These are phyloP conservation scores for Burhinus oedicnemus DNA, from an alignment of 2,113 vertebrate species.

Conservation along the genomic window DNA sequence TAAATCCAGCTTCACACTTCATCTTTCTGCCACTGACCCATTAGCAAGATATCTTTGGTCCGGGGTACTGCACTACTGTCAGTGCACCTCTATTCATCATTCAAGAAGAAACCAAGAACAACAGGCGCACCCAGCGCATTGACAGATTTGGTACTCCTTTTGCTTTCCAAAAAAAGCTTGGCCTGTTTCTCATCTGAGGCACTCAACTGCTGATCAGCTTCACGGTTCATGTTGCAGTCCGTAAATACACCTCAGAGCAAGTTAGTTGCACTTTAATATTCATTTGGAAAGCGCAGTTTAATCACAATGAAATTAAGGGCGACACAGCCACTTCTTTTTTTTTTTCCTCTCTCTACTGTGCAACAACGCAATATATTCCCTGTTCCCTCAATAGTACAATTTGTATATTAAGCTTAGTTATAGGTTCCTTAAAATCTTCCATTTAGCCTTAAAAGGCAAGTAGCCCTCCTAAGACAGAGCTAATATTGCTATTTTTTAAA, in stretches of 20 bases:
- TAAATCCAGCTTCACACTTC: conserved; percentile 23
- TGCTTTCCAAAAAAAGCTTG: neutral
- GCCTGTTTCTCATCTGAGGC: conserved; percentile 13
- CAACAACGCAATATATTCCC: neutral
- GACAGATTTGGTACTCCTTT: neutral
- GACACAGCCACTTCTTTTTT: neutral
- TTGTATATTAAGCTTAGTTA: neutral
- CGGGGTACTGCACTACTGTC: neutral
- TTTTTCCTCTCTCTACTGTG: neutral
- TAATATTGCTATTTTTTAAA: neutral
- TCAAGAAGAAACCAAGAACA: neutral
- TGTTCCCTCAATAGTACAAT: neutral
- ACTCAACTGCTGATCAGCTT: neutral
- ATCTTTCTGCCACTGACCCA: conserved; percentile 29
- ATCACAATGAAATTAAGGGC: neutral
- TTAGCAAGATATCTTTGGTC: conserved; percentile 29
- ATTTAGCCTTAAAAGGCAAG: neutral
- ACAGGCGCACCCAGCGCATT: neutral
- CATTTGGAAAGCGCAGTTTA: neutral
- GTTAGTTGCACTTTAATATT: neutral
- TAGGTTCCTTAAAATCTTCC: neutral
- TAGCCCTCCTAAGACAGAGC: neutral
- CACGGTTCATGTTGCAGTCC: neutral
- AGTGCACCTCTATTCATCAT: neutral
- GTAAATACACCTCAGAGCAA: neutral